Percentiles rank a stretch among this genome's conserved stretches.
Conservation (phyloP, 2,113 vertebrate genomes). For the Parus major region DNA sequence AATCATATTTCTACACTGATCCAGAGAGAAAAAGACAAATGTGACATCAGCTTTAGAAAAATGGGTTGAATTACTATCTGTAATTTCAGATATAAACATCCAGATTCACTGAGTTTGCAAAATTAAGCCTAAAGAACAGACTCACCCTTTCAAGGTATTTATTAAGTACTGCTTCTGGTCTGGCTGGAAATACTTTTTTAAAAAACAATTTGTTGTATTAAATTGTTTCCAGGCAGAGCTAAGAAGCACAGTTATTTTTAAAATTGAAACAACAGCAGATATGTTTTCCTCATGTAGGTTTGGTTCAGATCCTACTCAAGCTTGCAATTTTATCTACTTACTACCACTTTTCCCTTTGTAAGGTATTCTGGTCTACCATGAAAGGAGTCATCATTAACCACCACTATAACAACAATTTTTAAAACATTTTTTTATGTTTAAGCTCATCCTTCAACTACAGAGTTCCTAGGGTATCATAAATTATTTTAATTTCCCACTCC, state of each 20-base stretch:
- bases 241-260: constrained; percentile 18
- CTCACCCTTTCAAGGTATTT: not conserved
- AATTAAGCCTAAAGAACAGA: not conserved
- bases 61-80: not conserved
- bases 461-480: not conserved
- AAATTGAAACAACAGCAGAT: constrained; percentile 23
- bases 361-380: constrained; percentile 8
- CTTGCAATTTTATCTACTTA: constrained; percentile 33
- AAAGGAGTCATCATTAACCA: not conserved
- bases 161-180: constrained; percentile 22
- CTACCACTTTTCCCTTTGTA: not conserved
- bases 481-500: not conserved
- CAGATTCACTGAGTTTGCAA: constrained; percentile 13
- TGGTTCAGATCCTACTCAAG: constrained; percentile 21
- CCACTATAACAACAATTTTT: not conserved
- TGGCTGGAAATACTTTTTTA: not conserved
- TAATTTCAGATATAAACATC: constrained; percentile 3
- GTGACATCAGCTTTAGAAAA: not conserved
- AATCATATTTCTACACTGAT: not conserved
- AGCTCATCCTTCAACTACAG: not conserved
- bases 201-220: not conserved
- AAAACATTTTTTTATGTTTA: not conserved
- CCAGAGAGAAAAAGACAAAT: not conserved
- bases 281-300: not conserved
- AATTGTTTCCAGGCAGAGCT: constrained; percentile 51